Evolutionary conservation across 2,888 invertebrate species (phyloP), one percentile per base, ranked within the genome.

Genomic region (Caenorhabditis doughertyi): DNA sequence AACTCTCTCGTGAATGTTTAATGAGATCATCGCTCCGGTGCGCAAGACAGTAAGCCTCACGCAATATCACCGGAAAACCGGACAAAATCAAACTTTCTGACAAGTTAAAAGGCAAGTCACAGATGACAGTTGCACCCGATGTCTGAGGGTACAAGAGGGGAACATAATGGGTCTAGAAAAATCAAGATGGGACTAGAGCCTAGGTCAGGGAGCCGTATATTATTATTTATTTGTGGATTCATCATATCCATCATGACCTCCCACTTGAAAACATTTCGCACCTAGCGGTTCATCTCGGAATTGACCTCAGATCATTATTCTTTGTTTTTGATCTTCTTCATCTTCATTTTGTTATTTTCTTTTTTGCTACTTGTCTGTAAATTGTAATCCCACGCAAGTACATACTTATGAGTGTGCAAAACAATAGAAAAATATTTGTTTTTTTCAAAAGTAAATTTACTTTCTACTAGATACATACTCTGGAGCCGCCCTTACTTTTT

Each of bases 1-100:
- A 29, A 16, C 42, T 39, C 55, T 47, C 55, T n/a, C 55, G 76
- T 76, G 77, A 77, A 77, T 77, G 77, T 77, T 77, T 77, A 77
- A 77, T 77, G 77, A 77, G 77, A 77, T 77, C 68, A 77, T 68
- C 77, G 25, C 16, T 62, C n/a, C 55, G 55, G 44, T 18, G 65
- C 62, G 53, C n/a, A 16, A 5, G n/a, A 32, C 16, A 39, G 16
- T n/a, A 60, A 62, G 44, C 21, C 32, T 49, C 65, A 47, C 67
- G 49, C 74, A 65, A 55, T 55, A 47, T 16, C 42, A 25, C 76
- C 60, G 68, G 62, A 77, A 77, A 77, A 68, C 77, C 68, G 77
- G 68, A 68, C 51, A 51, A 68, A 49, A 29, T 68, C 68, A 77
- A 77, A 77, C 77, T 77, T 70, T 53, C 21, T 68, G 68, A 68